Evolutionary conservation across 2,113 vertebrate genomes (phyloP).

Genomic region (Microtus pennsylvanicus): DNA sequence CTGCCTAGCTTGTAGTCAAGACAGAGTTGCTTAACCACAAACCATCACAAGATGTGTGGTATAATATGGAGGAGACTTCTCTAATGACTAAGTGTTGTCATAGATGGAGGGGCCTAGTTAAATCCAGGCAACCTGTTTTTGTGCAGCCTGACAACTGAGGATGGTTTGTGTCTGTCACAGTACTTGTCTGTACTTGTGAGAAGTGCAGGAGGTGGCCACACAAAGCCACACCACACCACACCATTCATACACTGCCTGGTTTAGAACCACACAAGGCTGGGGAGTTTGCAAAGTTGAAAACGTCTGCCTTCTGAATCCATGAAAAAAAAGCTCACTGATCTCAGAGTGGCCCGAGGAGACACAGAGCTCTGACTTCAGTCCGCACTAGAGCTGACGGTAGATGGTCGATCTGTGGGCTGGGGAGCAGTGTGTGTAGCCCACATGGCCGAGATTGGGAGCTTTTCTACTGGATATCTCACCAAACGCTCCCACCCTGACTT

Average conservation of each 20-base stretch:
- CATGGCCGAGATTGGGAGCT: neutral
- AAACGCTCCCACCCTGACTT: neutral
- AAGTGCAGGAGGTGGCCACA: neutral
- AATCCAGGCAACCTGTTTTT: neutral
- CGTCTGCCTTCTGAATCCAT: neutral
- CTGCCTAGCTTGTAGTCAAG: neutral
- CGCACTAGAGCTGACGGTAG: accelerated
- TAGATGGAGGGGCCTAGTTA: neutral
- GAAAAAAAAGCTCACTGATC: neutral
- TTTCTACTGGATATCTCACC: neutral
- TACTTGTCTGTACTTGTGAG: neutral
- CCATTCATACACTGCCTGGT: neutral
- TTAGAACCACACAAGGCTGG: accelerated
- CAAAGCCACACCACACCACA: neutral
- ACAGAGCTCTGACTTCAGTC: neutral
- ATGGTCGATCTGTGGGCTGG: neutral
- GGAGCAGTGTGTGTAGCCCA: neutral
- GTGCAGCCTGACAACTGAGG: neutral
- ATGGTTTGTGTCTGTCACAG: neutral
- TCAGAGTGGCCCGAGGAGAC: neutral
- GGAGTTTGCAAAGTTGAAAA: neutral
- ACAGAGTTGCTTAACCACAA: neutral
- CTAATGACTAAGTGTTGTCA: neutral
- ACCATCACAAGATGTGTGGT: neutral
- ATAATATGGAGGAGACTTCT: neutral